Conservation (phyloP, 2,888 invertebrate species). For the Oxycera nigricornis region DNA sequence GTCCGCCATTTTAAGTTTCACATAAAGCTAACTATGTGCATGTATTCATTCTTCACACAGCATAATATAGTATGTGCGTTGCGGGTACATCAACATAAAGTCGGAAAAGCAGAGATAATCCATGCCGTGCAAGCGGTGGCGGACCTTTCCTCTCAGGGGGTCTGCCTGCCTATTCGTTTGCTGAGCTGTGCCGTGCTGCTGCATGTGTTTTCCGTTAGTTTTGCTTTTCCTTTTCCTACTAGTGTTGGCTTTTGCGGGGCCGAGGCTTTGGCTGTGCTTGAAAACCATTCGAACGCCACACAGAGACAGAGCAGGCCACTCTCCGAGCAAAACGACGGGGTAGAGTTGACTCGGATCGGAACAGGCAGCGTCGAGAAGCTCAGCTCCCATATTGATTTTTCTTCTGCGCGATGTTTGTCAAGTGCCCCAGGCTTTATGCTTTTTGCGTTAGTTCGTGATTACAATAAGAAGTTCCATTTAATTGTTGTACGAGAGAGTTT, state of each 20-base stretch:
- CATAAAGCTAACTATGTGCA: slow-evolving; percentile 17
- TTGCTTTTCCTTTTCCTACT: not conserved
- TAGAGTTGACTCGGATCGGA: not conserved
- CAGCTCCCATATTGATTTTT: no score
- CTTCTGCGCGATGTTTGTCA: no score
- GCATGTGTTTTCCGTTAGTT: not conserved
- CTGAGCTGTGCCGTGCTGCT: not conserved
- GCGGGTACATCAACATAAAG: slow-evolving; percentile 8
- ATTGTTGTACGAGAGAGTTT: no score
- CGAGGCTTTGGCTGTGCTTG: not conserved
- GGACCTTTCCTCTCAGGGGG: not conserved
- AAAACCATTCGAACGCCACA: not conserved
- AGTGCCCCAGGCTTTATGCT: no score
- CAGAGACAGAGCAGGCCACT: not conserved
- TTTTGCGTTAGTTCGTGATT: no score
- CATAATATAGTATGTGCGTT: slow-evolving; percentile 16
- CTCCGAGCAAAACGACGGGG: not conserved
- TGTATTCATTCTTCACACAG: slow-evolving; percentile 24
- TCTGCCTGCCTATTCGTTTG: not conserved
- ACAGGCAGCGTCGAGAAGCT: not conserved
- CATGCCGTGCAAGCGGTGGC: not conserved
- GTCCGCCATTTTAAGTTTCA: slow-evolving; percentile 45
- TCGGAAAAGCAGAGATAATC: not conserved
- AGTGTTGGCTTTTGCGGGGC: not conserved
- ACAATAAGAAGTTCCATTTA: no score